A percentile compares a stretch with the other conserved stretches of the same genome.
Conservation (phyloP, 2,888 invertebrate species). For the Saturnia pavonia region DNA sequence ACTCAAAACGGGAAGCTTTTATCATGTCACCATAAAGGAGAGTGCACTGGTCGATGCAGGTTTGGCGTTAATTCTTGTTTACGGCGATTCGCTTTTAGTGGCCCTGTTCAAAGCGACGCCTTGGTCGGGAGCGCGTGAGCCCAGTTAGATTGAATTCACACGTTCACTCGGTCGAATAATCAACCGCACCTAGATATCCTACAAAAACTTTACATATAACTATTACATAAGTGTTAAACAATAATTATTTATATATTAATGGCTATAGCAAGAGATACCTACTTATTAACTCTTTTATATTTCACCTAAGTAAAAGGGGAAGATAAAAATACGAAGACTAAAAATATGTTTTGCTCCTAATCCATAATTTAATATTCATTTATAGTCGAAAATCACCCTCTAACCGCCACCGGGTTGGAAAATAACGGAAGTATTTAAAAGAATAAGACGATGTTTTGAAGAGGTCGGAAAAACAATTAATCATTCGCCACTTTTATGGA, state of each 20-base stretch:
- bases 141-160: slow-evolving; percentile 48
- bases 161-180: slow-evolving; percentile 30
- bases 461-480: slow-evolving; percentile 80
- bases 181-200: slow-evolving; percentile 25
- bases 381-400: slow-evolving; percentile 72
- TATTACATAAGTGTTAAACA: slow-evolving; percentile 14
- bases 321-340: slow-evolving; percentile 25
- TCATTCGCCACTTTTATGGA: slow-evolving; percentile 74
- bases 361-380: slow-evolving; percentile 76
- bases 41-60: slow-evolving; percentile 74
- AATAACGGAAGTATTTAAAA: slow-evolving; percentile 80
- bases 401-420: slow-evolving; percentile 76
- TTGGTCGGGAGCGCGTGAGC: slow-evolving; percentile 45
- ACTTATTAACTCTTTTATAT: not conserved
- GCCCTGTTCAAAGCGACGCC: slow-evolving; percentile 56
- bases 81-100: slow-evolving; percentile 78
- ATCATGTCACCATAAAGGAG: slow-evolving; percentile 73
- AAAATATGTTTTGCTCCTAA: slow-evolving; percentile 60
- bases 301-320: not conserved
- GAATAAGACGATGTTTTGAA: slow-evolving; percentile 79
- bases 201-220: too few species aligned
- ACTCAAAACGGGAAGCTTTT: slow-evolving; percentile 66
- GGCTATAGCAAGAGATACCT: not conserved
- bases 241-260: not conserved
- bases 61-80: slow-evolving; percentile 78